Evolutionary conservation across 2,888 invertebrate genomes (phyloP), one percentile per base, ranked within the genome.

Genomic region (Lucinisca nassula): DNA sequence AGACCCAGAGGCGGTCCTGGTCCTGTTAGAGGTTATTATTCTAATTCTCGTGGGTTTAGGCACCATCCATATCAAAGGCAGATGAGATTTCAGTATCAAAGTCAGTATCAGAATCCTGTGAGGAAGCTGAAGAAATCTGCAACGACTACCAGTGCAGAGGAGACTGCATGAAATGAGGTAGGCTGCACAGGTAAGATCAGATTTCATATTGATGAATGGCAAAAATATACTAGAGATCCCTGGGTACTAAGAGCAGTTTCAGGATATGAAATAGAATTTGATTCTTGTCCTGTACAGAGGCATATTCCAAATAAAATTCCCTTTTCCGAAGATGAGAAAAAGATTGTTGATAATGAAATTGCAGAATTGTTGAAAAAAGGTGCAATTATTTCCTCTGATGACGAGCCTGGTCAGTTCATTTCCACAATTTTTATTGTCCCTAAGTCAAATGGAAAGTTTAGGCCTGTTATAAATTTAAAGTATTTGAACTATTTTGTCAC

Each of bases 391-490:
- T 12, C 45, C 27, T 79, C 45, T 35, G 0, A 1, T 32, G 17
- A 55, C 24, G 83, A 78, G 24, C 10, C 30, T 45, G 45, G 38
- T 32, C 51, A 79, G 67, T 84, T 84, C 70, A 30, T 79, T 32
- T 84, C 79, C 24, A 84, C 73, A 61, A 73, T 84, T 58, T 84
- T 79, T 61, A 49, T 84, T 0, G 84, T 84, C 10, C 72, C 45
- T 14, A 86, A 75, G 67, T 67, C 79, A 14, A 74, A 79, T 35
- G 61, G 79, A 4, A 83, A 79, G 78, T 82, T 79, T 61, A 75
- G 83, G 55, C 82, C 79, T 14, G 49, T 79, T 27, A 83, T 82
- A 17, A 86, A 83, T 70, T 70, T 82, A 24, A 82, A 74, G 49
- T 17, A 75, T 24, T 55, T 86, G 37, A 85, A 85, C 35, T 24